Evolutionary conservation across 2,888 invertebrate genomes (phyloP).

Genomic region (Parnassius apollo): DNA sequence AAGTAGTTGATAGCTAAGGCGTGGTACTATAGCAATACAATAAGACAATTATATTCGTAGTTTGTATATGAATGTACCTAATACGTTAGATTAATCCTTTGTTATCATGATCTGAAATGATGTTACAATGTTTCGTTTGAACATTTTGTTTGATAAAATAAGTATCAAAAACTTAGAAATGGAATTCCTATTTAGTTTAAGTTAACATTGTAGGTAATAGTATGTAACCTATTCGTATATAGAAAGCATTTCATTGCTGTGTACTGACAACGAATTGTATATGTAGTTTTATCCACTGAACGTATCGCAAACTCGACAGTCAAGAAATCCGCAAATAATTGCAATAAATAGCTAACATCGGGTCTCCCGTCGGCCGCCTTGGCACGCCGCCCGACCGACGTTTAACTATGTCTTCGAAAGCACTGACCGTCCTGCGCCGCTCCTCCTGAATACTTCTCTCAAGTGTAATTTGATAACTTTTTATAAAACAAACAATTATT

Average conservation of each 20-base stretch:
- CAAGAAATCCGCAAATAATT: constrained; percentile 55
- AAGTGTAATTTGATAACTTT: constrained; percentile 3
- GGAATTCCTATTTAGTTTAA: background rate
- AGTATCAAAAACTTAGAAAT: too few species aligned
- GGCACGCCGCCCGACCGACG: constrained; percentile 29
- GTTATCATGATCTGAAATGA: background rate
- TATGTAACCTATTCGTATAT: background rate
- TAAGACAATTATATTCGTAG: constrained; percentile 1
- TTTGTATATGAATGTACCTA: background rate
- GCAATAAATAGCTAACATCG: constrained; percentile 50
- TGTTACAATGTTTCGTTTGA: too few species aligned
- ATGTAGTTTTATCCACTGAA: constrained; percentile 4
- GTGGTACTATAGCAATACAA: constrained; percentile 17
- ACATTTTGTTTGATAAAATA: too few species aligned
- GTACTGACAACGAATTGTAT: constrained; percentile 4
- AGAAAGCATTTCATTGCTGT: background rate
- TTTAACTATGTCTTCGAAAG: constrained; percentile 20
- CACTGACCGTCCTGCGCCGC: constrained; percentile 9
- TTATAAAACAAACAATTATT: background rate
- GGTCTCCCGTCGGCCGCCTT: constrained; percentile 26
- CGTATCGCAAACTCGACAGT: constrained; percentile 28
- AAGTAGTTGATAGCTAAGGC: constrained; percentile 12
- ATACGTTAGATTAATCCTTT: constrained; percentile 3
- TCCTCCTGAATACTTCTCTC: constrained; percentile 6
- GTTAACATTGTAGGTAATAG: background rate